Conservation (phyloP, 2,113 vertebrate genomes). For the Cynoglossus semilaevis region DNA sequence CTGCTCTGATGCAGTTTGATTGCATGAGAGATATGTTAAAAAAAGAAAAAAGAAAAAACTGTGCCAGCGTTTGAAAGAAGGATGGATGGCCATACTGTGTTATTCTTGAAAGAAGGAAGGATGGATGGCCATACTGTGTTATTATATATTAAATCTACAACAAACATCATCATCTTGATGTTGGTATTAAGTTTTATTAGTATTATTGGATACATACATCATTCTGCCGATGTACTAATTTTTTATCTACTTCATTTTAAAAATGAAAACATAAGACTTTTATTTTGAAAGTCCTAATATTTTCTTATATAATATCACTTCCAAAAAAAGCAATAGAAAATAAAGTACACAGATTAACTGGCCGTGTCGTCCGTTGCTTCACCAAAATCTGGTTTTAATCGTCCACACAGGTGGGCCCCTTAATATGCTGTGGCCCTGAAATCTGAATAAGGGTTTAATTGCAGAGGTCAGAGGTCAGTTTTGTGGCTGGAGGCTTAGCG, state of each 20-base stretch:
- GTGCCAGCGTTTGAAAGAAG: background rate
- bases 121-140: too few relatives aligned
- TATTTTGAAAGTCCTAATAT: too few relatives aligned
- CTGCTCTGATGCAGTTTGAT: constrained; percentile 25
- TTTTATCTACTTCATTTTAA: too few relatives aligned
- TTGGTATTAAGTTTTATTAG: too few relatives aligned
- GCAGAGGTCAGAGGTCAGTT: constrained; percentile 63
- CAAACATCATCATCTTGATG: too few relatives aligned
- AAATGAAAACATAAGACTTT: too few relatives aligned
- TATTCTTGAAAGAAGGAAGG: too few relatives aligned
- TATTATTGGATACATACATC: too few relatives aligned
- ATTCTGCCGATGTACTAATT: background rate
- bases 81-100: background rate
- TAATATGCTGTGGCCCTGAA: constrained; percentile 52
- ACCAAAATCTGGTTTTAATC: constrained; percentile 63
- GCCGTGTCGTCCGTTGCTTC: constrained; percentile 25
- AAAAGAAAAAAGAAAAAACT: background rate
- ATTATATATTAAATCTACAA: too few relatives aligned
- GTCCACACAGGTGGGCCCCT: constrained; percentile 71
- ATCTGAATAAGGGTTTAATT: constrained; percentile 54
- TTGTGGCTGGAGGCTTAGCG: constrained; percentile 59
- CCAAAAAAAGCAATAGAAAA: too few relatives aligned
- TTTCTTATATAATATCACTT: too few relatives aligned
- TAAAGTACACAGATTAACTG: too few relatives aligned
- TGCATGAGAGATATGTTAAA: constrained; percentile 15